Evolutionary conservation across 2,113 vertebrate genomes (phyloP), one percentile per base, ranked within the genome.

Genomic region (Propithecus coquereli): DNA sequence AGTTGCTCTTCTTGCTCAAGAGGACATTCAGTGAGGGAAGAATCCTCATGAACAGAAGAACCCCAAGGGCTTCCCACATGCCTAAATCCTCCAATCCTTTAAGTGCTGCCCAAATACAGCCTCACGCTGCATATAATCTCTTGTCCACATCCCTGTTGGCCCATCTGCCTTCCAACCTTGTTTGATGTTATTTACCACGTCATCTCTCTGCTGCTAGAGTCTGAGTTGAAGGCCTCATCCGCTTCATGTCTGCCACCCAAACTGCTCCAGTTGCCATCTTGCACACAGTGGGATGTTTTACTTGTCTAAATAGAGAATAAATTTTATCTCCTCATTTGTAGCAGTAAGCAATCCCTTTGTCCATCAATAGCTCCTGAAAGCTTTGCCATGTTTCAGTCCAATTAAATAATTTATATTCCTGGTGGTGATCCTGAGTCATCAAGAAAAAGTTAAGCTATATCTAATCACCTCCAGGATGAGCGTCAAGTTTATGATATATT

Each of bases 101-200:
- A 20, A 10, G 25, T 9, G 7, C n/a, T 17, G 2, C 23, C 52
- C 63, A 50, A 30, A 73, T 10, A n/a, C 37, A 66, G 13, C 32
- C 4, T 63, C 25, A 17, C 0, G 1, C 73, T 68, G 11, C 23
- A 27, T 11, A 45, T 57, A 52, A 7, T n/a, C 50, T 45, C 37
- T 37, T 74, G 7, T 23, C 34, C 27, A 8, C 0, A 0, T 40
- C 17, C 6, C 32, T 54, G 37, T 3, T 11, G 27, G 5, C 37
- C 30, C 2, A 2, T 23, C 50, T 18, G 52, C 37, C 13, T 68
- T 73, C 65, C 23, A 27, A 8, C 6, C 37, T 30, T 32, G 25
- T 59, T 13, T 8, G 22, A 65, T 8, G 59, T 70, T 57, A 54
- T 23, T 23, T 7, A 14, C 68, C 76, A 5, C 23, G 63, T 40